Evolutionary conservation across 92 coral and sea anemone species (phyloP).

Genomic region (Siderastrea siderea): DNA sequence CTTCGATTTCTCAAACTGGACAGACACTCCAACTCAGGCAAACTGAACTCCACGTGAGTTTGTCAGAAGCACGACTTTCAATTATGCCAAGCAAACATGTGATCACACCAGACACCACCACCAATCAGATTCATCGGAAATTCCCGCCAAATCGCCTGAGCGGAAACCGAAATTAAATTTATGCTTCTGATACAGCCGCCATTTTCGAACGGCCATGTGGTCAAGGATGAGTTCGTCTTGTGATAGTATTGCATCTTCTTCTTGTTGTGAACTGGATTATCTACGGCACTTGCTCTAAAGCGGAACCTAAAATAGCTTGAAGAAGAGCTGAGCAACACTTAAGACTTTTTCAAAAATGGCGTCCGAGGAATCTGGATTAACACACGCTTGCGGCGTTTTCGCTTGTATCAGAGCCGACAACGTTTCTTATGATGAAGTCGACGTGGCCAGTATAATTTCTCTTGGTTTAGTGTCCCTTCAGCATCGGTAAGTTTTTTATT

Average conservation of each 20-base stretch:
- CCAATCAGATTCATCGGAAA: background rate
- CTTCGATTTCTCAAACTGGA: background rate
- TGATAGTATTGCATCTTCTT: background rate
- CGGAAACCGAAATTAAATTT: background rate
- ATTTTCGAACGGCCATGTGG: background rate
- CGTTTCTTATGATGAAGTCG: slow-evolving; percentile 78
- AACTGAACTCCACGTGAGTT: slow-evolving; percentile 29
- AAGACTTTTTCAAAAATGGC: slow-evolving; percentile 37
- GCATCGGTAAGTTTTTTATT: slow-evolving; percentile 80
- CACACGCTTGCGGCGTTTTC: slow-evolving; percentile 93
- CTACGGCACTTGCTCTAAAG: background rate
- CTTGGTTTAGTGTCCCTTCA: slow-evolving; percentile 95
- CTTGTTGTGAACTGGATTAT: background rate
- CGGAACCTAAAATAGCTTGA: background rate
- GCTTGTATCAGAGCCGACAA: slow-evolving; percentile 94
- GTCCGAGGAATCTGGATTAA: slow-evolving; percentile 68
- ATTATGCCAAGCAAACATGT: background rate
- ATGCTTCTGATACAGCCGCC: background rate
- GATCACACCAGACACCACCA: slow-evolving; percentile 23
- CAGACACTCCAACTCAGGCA: background rate
- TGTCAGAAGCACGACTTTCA: background rate
- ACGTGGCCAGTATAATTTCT: slow-evolving; percentile 88
- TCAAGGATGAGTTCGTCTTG: background rate
- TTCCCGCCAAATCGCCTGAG: slow-evolving; percentile 17
- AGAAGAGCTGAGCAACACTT: background rate